Percentiles rank a stretch among this genome's conserved stretches.
phyloP scores from a whole-genome alignment of 2,888 invertebrate genomes.

The Philereme vetulata region DNA sequence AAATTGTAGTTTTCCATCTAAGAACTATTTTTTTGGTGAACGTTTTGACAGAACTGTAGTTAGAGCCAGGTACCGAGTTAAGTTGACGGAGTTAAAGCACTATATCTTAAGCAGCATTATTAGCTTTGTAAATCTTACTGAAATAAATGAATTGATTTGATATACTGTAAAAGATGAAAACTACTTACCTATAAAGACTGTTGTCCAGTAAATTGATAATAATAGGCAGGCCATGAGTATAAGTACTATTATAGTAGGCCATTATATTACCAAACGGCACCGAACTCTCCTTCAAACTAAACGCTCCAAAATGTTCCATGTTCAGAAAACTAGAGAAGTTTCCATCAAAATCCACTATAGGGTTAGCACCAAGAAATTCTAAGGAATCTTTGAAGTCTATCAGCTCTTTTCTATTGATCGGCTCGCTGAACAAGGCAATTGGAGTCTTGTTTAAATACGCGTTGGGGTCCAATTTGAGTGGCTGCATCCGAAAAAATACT shows the following conservation, averaged over 20 bases:
- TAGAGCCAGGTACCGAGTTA: too few relatives aligned
- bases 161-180: background rate
- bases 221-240: constrained; percentile 90
- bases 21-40: too few relatives aligned
- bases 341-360: constrained; percentile 85
- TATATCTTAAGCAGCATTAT: too few relatives aligned
- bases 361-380: constrained; percentile 66
- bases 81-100: too few relatives aligned
- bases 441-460: constrained; percentile 85
- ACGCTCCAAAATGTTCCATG: constrained; percentile 87
- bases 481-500: constrained; percentile 85
- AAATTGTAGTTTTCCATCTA: too few relatives aligned
- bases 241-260: constrained; percentile 90
- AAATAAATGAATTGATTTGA: background rate
- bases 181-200: constrained; percentile 86
- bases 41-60: too few relatives aligned
- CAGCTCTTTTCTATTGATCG: constrained; percentile 65
- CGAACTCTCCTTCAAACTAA: constrained; percentile 83
- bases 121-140: too few relatives aligned
- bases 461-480: constrained; percentile 84
- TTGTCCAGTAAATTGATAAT: constrained; percentile 89
- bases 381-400: constrained; percentile 64
- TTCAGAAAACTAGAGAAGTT: constrained; percentile 86
- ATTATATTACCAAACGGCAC: constrained; percentile 83
- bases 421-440: constrained; percentile 85